Percentiles rank a stretch among this genome's conserved stretches.
Conservation (phyloP, 2,797 vertebrate species). For the Urocyon cinereoargenteus region DNA sequence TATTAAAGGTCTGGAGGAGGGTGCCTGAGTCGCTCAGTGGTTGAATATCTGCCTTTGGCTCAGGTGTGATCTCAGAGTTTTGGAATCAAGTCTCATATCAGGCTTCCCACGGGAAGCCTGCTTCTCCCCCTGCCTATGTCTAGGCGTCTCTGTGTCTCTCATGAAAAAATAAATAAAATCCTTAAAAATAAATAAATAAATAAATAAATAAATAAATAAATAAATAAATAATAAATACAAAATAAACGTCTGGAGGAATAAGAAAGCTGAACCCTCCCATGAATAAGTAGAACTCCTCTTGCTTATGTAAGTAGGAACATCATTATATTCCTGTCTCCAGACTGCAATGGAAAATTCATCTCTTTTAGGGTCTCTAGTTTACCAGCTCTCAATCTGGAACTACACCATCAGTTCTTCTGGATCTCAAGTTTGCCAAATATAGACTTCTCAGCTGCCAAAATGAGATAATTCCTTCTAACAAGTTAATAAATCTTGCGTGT, state of each 20-base stretch:
- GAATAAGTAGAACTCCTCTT: neutral
- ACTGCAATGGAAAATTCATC: neutral
- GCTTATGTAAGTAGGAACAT: neutral
- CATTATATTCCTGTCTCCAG: neutral
- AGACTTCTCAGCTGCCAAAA: neutral
- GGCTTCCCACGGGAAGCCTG: too few relatives aligned
- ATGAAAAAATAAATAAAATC: too few relatives aligned
- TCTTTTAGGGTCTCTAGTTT: neutral
- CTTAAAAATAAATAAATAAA: too few relatives aligned
- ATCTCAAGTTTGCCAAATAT: neutral
- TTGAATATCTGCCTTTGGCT: too few relatives aligned
- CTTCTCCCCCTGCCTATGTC: too few relatives aligned
- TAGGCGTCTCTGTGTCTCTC: too few relatives aligned
- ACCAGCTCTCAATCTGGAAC: neutral
- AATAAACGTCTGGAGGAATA: neutral
- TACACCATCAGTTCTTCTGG: rapidly evolving
- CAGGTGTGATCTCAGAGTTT: too few relatives aligned
- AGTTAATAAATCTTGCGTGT: neutral
- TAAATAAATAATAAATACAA: too few relatives aligned
- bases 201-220: too few relatives aligned
- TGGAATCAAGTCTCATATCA: too few relatives aligned
- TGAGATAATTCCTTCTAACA: neutral
- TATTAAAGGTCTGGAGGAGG: neutral
- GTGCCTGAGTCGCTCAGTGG: too few relatives aligned
- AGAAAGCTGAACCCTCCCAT: neutral